phyloP scores from a whole-genome alignment of 2,113 vertebrate species.

The Puffinus mauretanicus region DNA sequence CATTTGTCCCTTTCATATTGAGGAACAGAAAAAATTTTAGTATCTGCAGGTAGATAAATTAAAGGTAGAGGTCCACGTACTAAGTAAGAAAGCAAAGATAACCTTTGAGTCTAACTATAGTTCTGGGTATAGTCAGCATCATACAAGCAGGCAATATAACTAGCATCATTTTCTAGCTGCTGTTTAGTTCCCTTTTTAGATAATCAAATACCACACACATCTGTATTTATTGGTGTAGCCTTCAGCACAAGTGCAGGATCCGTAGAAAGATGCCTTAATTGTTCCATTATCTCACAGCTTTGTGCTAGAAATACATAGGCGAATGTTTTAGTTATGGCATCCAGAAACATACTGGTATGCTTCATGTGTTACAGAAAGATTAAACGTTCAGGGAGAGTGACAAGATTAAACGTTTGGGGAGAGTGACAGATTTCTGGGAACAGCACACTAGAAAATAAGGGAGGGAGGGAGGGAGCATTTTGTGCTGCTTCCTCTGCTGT shows the following conservation, averaged over 20 bases:
- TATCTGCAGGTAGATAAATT: background rate
- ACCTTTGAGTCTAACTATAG: background rate
- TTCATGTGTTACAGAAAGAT: accelerated
- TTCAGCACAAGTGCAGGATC: background rate
- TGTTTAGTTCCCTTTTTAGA: background rate
- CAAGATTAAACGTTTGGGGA: background rate
- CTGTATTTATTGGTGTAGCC: background rate
- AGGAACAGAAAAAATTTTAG: background rate
- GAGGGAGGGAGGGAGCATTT: background rate
- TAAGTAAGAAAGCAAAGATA: background rate
- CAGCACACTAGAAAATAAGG: background rate
- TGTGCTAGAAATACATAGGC: background rate
- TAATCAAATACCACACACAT: background rate
- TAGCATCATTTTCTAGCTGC: background rate
- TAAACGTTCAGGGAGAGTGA: accelerated
- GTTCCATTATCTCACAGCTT: background rate
- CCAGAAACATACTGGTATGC: accelerated
- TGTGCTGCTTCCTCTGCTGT: background rate
- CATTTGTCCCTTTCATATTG: background rate
- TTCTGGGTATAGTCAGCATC: background rate
- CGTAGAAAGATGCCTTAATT: background rate
- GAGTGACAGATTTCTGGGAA: background rate
- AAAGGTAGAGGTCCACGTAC: background rate
- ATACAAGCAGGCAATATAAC: background rate
- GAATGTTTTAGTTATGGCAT: background rate